Percentiles rank a stretch among this genome's conserved stretches.
Evolutionary conservation across 2,113 vertebrate genomes (phyloP).

Genomic region (Melanerpes formicivorus): DNA sequence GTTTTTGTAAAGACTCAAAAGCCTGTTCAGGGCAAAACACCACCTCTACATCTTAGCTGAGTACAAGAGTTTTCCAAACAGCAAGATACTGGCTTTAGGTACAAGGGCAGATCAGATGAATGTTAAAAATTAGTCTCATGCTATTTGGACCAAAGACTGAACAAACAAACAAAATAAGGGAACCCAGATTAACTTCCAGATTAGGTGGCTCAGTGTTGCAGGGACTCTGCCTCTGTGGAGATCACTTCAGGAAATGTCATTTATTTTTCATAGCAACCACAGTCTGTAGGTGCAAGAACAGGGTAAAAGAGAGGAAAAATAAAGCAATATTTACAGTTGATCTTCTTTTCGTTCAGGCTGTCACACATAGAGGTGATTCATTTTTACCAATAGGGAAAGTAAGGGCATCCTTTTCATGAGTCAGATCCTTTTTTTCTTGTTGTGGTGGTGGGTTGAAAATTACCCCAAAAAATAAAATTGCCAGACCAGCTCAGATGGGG

Average conservation of each 20-base stretch:
- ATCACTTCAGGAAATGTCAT: slow-evolving; percentile 45
- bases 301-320: slow-evolving; percentile 53
- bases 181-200: neutral
- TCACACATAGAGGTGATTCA: slow-evolving; percentile 70
- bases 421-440: slow-evolving; percentile 50
- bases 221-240: neutral
- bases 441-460: too few relatives aligned
- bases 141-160: neutral
- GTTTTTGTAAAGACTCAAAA: neutral
- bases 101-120: neutral
- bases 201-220: neutral
- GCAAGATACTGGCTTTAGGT: neutral
- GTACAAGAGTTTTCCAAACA: neutral
- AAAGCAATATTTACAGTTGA: slow-evolving; percentile 64
- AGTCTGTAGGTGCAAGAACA: slow-evolving; percentile 58
- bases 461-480: too few relatives aligned
- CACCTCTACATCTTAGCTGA: neutral
- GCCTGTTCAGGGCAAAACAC: neutral
- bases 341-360: slow-evolving; percentile 47
- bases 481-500: too few relatives aligned
- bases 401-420: slow-evolving; percentile 65
- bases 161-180: neutral
- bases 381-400: slow-evolving; percentile 67
- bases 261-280: slow-evolving; percentile 60
- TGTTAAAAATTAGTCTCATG: neutral